Evolutionary conservation across 2,888 invertebrate species (phyloP), one percentile per base, ranked within the genome.

Genomic region (Drosophila niveifrons): DNA sequence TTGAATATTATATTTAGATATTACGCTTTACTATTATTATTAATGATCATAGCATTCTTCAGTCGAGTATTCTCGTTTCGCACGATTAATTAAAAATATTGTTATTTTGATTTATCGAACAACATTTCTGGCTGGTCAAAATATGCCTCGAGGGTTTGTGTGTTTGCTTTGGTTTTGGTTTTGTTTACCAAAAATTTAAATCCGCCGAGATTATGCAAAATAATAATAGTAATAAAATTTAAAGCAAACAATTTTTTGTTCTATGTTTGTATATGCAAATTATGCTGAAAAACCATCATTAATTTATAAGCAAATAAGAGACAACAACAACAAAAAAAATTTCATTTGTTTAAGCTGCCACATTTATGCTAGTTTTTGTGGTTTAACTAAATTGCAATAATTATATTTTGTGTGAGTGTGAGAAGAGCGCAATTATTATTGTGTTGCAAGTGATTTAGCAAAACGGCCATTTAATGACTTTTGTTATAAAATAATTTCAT

Each of bases 71-170:
- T 1, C 10, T 10, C 0, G 8, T 1, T 41, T 51, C 75, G 1
- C 7, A 69, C 75, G 79, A 77, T 79, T 83, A 81, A 83, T 83
- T 79, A 81, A 67, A 63, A 66, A 72, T 68, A 79, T 82, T 53
- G 47, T 18, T 17, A 11, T 71, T 79, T 64, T 83, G 82, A 83
- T 83, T 84, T 79, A 83, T 83, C 77, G 48, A 52, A 52, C 62
- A 31, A 65, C 15, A 69, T 13, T 61, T 71, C 78, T 66, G 69
- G 67, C 65, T 68, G 63, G 68, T 47, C 66, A 55, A n/a, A 39
- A 56, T 52, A 53, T 53, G 17, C 23, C 70, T 63, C 52, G 23
- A 23, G 55, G 62, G 41, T 57, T n/a, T 44, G 9, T 15, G 31
- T 31, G n/a, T 36, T 13, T 50, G 3, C 3, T 28, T 23, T 13